These are phyloP conservation scores for Stenodema calcarata DNA, from an alignment of 2,888 invertebrate genomes.

Conservation along the genomic window DNA sequence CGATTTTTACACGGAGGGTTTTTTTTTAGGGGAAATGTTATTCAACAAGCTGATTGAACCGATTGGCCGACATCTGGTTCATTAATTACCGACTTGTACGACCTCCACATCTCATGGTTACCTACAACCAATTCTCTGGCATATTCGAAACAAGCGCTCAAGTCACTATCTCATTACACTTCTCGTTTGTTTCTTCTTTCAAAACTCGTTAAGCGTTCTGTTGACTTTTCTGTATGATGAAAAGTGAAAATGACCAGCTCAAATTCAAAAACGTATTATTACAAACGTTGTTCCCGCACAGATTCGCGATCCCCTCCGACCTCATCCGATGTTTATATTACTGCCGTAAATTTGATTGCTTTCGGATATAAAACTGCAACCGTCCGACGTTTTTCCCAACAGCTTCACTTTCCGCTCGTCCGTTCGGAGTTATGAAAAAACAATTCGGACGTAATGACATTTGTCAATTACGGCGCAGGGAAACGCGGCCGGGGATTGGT, in stretches of 20 bases:
- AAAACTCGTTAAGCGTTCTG: background rate
- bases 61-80: too few relatives aligned
- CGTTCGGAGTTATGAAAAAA: slow-evolving; percentile 19
- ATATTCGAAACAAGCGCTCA: too few relatives aligned
- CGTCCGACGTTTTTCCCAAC: background rate
- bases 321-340: slow-evolving; percentile 29
- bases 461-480: slow-evolving; percentile 20
- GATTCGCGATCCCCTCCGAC: background rate
- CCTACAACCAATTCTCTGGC: too few relatives aligned
- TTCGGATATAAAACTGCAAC: slow-evolving; percentile 15
- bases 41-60: too few relatives aligned
- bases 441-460: slow-evolving; percentile 39
- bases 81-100: too few relatives aligned
- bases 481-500: background rate
- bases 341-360: slow-evolving; percentile 25
- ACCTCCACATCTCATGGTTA: too few relatives aligned
- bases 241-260: background rate
- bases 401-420: background rate
- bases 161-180: too few relatives aligned
- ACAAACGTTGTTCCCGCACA: background rate
- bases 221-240: background rate
- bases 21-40: too few relatives aligned
- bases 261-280: background rate
- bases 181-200: background rate
- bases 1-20: too few relatives aligned